A percentile compares a stretch with the other conserved stretches of the same genome.
phyloP scores from a whole-genome alignment of 2,113 vertebrate species.

The Puma concolor region DNA sequence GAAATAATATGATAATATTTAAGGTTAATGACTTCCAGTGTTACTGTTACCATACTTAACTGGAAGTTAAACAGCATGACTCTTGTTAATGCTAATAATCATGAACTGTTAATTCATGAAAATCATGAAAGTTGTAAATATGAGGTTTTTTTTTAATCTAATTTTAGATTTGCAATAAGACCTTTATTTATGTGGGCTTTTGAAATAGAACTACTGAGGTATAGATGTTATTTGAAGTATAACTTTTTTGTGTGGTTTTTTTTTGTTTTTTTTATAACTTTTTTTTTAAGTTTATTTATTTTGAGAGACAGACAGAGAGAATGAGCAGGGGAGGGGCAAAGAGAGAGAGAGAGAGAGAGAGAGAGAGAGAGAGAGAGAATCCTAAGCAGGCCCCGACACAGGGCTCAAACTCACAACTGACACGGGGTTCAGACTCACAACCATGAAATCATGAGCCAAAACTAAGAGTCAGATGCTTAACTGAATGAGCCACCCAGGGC shows the following conservation, averaged over 20 bases:
- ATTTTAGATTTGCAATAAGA: conserved; percentile 34
- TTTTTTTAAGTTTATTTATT: no score
- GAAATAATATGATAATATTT: conserved; percentile 28
- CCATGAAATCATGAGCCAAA: no score
- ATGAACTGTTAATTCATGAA: not conserved
- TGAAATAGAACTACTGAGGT: conserved; percentile 30
- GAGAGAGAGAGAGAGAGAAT: no score
- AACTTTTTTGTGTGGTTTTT: not conserved
- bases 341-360: no score
- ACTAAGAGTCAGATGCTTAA: no score
- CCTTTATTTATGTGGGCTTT: not conserved
- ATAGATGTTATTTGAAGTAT: conserved; percentile 38
- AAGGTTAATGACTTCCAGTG: not conserved
- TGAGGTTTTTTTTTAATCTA: not conserved
- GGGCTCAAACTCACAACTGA: no score
- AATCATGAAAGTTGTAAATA: conserved; percentile 31
- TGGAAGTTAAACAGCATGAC: conserved; percentile 19
- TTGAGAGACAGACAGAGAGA: no score
- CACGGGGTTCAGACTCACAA: no score
- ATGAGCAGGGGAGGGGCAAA: no score
- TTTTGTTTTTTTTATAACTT: not conserved
- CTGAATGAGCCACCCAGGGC: no score
- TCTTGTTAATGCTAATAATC: not conserved
- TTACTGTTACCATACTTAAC: not conserved
- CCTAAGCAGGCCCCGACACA: no score